Evolutionary conservation across 2,113 vertebrate genomes (phyloP).

Genomic region (Ochotona princeps): DNA sequence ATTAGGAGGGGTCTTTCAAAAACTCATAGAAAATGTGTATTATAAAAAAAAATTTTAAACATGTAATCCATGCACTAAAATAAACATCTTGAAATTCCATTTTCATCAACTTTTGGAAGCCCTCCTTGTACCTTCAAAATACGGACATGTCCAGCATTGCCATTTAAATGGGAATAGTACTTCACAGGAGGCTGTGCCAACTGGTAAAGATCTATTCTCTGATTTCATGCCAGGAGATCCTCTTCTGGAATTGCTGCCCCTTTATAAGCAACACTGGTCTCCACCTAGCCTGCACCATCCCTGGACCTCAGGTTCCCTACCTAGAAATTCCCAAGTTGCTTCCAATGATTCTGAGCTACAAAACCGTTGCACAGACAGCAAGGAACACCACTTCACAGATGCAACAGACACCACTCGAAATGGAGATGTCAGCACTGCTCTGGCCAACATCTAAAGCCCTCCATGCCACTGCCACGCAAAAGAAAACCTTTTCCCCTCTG

Average conservation of each 20-base stretch:
- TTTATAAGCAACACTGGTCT: neutral
- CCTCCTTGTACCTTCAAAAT: neutral
- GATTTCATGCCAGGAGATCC: neutral
- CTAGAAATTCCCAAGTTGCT: neutral
- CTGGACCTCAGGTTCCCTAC: slow-evolving; percentile 1
- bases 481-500: neutral
- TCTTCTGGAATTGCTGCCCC: neutral
- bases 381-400: neutral
- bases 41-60: too few species aligned
- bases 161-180: neutral
- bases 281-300: slow-evolving; percentile 2
- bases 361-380: neutral
- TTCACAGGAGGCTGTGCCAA: neutral
- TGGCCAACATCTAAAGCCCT: neutral
- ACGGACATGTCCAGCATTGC: neutral
- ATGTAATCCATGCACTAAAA: too few species aligned
- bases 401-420: neutral
- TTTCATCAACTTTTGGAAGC: neutral
- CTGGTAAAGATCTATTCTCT: slow-evolving; percentile 16
- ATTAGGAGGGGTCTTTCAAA: too few species aligned
- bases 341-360: neutral
- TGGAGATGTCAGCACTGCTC: neutral
- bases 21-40: too few species aligned
- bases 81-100: too few species aligned
- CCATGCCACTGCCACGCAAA: neutral